These are phyloP conservation scores for Phoenoteleia sp. DNA, from an alignment of 2,888 invertebrate genomes.

Conservation along the genomic window DNA sequence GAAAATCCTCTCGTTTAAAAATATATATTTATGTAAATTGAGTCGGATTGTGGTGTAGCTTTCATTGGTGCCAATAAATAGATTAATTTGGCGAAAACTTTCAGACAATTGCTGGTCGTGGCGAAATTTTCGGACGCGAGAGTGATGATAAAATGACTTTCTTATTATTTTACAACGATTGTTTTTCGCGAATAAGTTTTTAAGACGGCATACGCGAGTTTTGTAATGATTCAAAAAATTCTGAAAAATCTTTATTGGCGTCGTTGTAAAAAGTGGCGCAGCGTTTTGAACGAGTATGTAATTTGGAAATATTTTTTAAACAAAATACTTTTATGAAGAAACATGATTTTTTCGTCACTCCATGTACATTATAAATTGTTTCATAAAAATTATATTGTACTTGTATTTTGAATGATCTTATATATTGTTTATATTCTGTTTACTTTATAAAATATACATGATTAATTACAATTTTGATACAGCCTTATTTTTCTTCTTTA, in stretches of 20 bases:
- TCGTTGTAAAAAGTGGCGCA: not conserved
- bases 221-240: not conserved
- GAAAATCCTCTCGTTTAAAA: constrained; percentile 40
- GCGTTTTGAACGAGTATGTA: not conserved
- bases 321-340: not conserved
- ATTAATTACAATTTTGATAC: constrained; percentile 78
- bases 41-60: constrained; percentile 51
- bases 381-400: constrained; percentile 82
- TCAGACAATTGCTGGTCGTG: constrained; percentile 39
- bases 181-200: not conserved
- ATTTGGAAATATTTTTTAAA: not conserved
- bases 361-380: constrained; percentile 77
- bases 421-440: constrained; percentile 86
- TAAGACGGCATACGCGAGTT: not conserved
- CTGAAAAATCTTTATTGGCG: not conserved
- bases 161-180: constrained; percentile 7
- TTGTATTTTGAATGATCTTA: constrained; percentile 85
- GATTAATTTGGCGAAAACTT: constrained; percentile 48
- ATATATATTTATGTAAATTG: constrained; percentile 60
- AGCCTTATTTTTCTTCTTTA: too few relatives aligned
- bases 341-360: constrained; percentile 33
- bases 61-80: constrained; percentile 47
- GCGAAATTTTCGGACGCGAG: constrained; percentile 13
- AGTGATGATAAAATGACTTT: constrained; percentile 54
- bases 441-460: constrained; percentile 86